Conservation (phyloP, 2,113 vertebrate genomes). For the Alces alces region DNA sequence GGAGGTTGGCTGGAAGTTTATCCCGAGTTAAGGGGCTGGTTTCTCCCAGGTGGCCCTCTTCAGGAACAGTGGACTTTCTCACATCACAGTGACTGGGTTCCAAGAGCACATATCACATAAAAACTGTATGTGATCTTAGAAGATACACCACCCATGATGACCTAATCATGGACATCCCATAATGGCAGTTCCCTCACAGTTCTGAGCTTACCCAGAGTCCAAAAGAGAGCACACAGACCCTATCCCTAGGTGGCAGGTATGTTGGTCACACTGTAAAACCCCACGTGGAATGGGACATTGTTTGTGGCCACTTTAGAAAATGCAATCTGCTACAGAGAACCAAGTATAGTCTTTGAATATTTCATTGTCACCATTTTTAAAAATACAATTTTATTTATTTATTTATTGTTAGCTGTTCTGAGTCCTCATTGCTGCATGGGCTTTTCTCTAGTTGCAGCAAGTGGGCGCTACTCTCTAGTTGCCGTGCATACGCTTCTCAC, state of each 20-base stretch:
- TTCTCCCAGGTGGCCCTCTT: not conserved
- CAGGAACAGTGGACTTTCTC: not conserved
- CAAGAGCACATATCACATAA: not conserved
- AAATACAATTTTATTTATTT: not conserved
- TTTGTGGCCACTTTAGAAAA: not conserved
- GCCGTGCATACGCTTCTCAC: not conserved
- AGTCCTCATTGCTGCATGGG: not conserved
- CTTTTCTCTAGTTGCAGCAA: not conserved
- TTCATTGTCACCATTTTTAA: not conserved
- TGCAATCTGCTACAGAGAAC: not conserved
- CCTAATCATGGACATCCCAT: not conserved
- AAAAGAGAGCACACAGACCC: not conserved
- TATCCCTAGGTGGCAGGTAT: not conserved
- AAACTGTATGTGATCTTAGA: not conserved
- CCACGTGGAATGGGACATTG: not conserved
- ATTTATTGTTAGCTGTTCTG: not conserved
- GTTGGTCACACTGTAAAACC: not conserved
- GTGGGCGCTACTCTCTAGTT: not conserved
- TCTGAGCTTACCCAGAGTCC: not conserved
- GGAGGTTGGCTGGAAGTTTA: not conserved
- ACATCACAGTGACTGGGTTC: not conserved
- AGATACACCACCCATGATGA: not conserved
- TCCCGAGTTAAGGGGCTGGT: not conserved
- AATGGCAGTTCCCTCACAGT: accelerated
- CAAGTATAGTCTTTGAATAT: not conserved